phyloP scores from a whole-genome alignment of 2,113 vertebrate genomes.

The Leucoraja erinaceus region DNA sequence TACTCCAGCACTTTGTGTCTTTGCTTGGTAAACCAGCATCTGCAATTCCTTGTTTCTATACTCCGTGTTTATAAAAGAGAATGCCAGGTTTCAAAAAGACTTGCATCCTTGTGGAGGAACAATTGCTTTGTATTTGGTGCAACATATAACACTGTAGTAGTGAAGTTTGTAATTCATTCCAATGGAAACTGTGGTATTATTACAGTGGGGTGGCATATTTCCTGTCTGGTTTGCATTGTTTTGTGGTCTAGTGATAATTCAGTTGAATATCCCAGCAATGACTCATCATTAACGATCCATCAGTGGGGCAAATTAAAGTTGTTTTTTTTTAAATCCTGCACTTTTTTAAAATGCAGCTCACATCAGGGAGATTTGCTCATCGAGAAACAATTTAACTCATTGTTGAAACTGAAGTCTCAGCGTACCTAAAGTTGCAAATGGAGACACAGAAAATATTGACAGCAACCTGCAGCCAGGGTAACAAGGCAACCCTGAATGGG shows the following conservation, averaged over 20 bases:
- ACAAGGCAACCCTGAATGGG: background rate
- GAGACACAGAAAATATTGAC: conserved; percentile 14
- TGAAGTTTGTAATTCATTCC: background rate
- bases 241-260: background rate
- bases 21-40: no score
- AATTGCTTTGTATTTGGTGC: background rate
- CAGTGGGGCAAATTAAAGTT: no score
- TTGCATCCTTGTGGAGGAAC: background rate
- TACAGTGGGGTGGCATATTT: background rate
- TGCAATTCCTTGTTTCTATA: no score
- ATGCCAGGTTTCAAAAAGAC: background rate
- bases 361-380: background rate
- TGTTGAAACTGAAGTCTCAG: background rate
- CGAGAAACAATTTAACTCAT: background rate
- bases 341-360: background rate
- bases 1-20: no score
- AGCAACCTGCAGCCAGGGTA: background rate
- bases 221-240: background rate
- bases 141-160: background rate
- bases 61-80: background rate
- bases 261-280: background rate
- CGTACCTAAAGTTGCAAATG: background rate
- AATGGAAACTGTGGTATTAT: background rate
- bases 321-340: background rate
- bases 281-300: background rate